Percentiles rank a stretch among this genome's conserved stretches.
phyloP scores from a whole-genome alignment of 2,888 invertebrate genomes.

The Drosophila sordidula region DNA sequence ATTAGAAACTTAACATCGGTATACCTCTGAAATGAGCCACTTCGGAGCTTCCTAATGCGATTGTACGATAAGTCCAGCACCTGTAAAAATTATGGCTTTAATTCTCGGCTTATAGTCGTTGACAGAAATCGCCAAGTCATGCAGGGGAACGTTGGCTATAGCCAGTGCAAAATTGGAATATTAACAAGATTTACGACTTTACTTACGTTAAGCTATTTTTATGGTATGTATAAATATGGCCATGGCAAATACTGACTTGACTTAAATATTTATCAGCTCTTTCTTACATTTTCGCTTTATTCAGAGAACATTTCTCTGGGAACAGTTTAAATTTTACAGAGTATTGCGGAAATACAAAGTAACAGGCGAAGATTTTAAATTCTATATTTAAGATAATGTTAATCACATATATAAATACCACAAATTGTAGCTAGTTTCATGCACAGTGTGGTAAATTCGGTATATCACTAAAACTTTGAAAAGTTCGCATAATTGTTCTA shows the following conservation, averaged over 20 bases:
- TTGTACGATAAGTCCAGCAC: conserved; percentile 84
- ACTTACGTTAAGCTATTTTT: neutral
- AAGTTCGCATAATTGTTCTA: neutral
- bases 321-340: too few species aligned
- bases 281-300: too few species aligned
- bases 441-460: too few species aligned
- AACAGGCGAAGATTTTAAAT: too few species aligned
- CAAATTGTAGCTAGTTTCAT: too few species aligned
- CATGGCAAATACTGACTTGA: too few species aligned
- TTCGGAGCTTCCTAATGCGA: conserved; percentile 84
- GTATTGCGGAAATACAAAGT: too few species aligned
- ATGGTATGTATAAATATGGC: neutral
- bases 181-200: neutral
- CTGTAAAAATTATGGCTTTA: conserved; percentile 65
- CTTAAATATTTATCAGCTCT: too few species aligned
- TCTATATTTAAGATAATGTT: too few species aligned
- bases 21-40: conserved; percentile 83
- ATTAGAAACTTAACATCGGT: conserved; percentile 82
- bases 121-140: conserved; percentile 33
- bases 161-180: neutral
- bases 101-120: conserved; percentile 16
- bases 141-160: neutral
- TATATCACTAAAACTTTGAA: too few species aligned
- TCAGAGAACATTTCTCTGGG: too few species aligned
- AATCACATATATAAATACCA: too few species aligned